Evolutionary conservation across 2,797 vertebrate genomes (phyloP).

Genomic region (Platyrinchus mystaceus): DNA sequence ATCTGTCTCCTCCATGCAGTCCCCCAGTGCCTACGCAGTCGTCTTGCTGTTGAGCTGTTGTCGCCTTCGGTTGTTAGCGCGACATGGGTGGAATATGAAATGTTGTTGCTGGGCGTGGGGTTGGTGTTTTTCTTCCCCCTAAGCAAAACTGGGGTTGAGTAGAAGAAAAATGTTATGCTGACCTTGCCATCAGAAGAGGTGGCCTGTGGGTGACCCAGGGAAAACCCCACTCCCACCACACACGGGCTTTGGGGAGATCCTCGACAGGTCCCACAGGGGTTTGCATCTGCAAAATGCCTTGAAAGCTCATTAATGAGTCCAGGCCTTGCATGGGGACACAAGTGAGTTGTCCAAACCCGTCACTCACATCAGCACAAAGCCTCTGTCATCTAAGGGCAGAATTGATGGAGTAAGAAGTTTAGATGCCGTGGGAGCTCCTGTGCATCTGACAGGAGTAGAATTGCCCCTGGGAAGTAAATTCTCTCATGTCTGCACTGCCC

Average conservation of each 20-base stretch:
- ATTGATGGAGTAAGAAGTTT: background rate
- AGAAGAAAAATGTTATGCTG: background rate
- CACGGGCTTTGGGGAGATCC: background rate
- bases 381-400: background rate
- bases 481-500: background rate
- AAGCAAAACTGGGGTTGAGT: background rate
- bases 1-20: background rate
- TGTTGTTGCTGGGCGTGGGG: background rate
- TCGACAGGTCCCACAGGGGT: background rate
- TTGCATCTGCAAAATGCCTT: background rate
- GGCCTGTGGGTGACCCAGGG: background rate
- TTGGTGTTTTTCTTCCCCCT: background rate
- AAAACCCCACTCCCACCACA: background rate
- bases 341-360: background rate
- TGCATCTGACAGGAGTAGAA: background rate
- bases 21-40: constrained; percentile 21
- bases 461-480: background rate
- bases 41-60: constrained; percentile 44
- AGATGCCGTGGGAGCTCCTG: background rate
- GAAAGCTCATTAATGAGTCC: background rate
- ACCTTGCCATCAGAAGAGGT: background rate
- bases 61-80: background rate
- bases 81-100: background rate
- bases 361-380: background rate
- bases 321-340: background rate